Evolutionary conservation across 2,113 vertebrate genomes (phyloP), one percentile per base, ranked within the genome.

Genomic region (Pelobates fuscus): DNA sequence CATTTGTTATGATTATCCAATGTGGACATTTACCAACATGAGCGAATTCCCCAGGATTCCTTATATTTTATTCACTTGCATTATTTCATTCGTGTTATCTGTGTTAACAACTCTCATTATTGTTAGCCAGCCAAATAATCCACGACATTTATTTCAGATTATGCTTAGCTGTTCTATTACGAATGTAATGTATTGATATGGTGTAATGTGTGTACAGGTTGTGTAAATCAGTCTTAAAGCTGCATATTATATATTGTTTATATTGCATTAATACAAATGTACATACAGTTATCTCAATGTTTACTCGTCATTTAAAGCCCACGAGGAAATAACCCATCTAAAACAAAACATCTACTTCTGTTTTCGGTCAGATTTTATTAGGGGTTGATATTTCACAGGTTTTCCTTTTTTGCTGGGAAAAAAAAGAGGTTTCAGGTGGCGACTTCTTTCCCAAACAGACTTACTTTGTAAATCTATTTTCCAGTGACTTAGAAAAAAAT

Each of bases 381-480:
- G 60, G 24, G 71, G 46, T 24, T 74, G 62, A 65, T 32, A 55
- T 73, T 73, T 73, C 46, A 73, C 70, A 73, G 70, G 61, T 65
- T 41, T 73, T 73, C 61, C 44, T 74, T 66, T 74, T 21, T 58
- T 29, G 12, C 15, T 25, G 21, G 20, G 17, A 49, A 49, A 75
- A 76, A 75, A 76, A 67, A 58, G 59, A 59, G n/a, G 63, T 76
- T 67, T 76, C 72, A 59, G 72, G 64, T 60, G 72, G 63, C 41
- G 54, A 37, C 65, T 68, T 52, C 52, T 67, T 75, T 74, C 32
- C 21, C 49, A 65, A 46, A 55, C 73, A 61, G 73, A 60, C 67
- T 77, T 37, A 66, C 65, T 76, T 77, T 54, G 41, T 54, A 68
- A 68, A 77, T 77, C 64, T 77, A 68, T 77, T 68, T 77, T 77